phyloP scores from a whole-genome alignment of 2,888 invertebrate genomes.

The Hermaeophaga mercurialis region DNA sequence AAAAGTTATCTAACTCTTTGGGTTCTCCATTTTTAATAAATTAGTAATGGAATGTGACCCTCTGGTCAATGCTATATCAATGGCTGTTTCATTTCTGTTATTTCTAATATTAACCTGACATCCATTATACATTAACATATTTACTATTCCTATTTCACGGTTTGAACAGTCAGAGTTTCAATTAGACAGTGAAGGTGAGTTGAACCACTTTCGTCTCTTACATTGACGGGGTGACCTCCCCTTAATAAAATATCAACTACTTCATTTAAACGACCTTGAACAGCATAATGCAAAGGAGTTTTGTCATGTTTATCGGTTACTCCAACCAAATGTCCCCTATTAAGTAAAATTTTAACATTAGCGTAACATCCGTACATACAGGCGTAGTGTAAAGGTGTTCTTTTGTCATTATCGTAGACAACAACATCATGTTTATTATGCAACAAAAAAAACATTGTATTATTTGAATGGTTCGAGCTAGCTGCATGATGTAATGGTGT shows the following conservation, averaged over 20 bases:
- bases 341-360: too few species aligned
- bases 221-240: not conserved
- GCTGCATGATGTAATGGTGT: constrained; percentile 4
- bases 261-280: not conserved
- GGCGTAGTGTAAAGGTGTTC: not conserved
- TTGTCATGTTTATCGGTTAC: not conserved
- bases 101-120: too few species aligned
- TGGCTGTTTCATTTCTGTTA: too few species aligned
- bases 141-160: too few species aligned
- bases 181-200: not conserved
- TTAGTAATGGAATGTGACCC: too few species aligned
- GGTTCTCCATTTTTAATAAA: too few species aligned
- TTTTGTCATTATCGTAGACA: not conserved
- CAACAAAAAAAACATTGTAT: not conserved
- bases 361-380: too few species aligned
- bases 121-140: too few species aligned
- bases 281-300: constrained; percentile 1
- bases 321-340: not conserved
- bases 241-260: not conserved
- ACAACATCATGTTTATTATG: not conserved
- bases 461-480: not conserved
- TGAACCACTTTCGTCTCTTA: not conserved
- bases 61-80: too few species aligned
- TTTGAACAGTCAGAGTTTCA: too few species aligned
- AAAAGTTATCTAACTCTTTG: too few species aligned